Conservation (phyloP, 2,113 vertebrate genomes). For the Labeo rohita region DNA sequence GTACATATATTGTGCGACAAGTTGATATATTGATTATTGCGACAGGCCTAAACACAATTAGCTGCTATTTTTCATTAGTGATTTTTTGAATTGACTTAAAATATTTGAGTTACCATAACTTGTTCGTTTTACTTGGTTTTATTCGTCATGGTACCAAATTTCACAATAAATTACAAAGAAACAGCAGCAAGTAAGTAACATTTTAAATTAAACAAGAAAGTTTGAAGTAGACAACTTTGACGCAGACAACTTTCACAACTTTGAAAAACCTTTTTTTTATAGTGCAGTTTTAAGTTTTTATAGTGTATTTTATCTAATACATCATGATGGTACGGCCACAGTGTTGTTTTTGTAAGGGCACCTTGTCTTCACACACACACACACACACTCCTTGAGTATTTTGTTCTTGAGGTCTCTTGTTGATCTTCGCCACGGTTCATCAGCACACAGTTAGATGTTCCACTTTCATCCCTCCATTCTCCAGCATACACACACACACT, state of each 20-base stretch:
- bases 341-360: conserved; percentile 5
- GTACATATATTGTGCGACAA: too few relatives aligned
- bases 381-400: neutral
- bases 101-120: too few relatives aligned
- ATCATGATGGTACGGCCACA: neutral
- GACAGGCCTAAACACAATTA: too few relatives aligned
- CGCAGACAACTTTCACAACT: too few relatives aligned
- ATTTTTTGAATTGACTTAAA: too few relatives aligned
- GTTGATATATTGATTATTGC: too few relatives aligned
- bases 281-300: neutral
- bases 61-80: too few relatives aligned
- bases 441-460: conserved; percentile 30
- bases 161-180: neutral
- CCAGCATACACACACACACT: neutral
- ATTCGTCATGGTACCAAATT: too few relatives aligned
- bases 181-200: too few relatives aligned
- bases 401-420: conserved; percentile 22
- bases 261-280: too few relatives aligned
- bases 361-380: neutral
- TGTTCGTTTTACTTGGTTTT: too few relatives aligned
- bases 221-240: neutral
- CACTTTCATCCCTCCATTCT: conserved; percentile 14
- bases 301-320: neutral
- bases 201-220: neutral
- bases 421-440: conserved; percentile 26